Evolutionary conservation across 2,888 invertebrate species (phyloP), one percentile per base, ranked within the genome.

Genomic region (Melieria omissa): DNA sequence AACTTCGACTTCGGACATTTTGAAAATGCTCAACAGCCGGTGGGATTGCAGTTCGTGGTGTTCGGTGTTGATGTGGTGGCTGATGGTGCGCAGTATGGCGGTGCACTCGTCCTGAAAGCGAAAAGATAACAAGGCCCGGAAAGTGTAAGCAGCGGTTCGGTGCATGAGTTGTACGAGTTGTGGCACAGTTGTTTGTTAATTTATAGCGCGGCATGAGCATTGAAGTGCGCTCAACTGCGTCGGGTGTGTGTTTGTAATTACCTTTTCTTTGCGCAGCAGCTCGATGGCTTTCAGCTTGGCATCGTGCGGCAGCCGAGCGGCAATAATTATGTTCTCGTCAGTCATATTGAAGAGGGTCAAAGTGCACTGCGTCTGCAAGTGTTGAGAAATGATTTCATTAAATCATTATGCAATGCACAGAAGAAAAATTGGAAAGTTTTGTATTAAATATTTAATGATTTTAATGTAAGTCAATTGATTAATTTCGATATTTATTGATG

Each of bases 1-100:
- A 66, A 95, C 93, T 87, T 95, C 95, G 68, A 96, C 95, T 89
- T 95, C 95, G 68, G 95, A 95, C 89, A 96, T 94, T 89, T 96
- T 96, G 89, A 96, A 94, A 86, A 96, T 95, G 79, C 96, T 96
- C 72, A 96, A 90, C 52, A 95, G 90, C 74, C 95, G 91, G 86
- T 96, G 95, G 65, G 95, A 95, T 83, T 93, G 93, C 78, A 96
- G 92, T 83, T 95, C 94, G 77, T 93, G 92, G 86, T 95, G 92
- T 81, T 93, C 93, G 63, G 92, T 91, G 88, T 95, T 96, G 84
- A 96, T 95, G 82, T 94, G 92, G 75, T 93, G 91, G 84, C 94
- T 94, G 74, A 96, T 91, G 76, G 92, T 90, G 87, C 94, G 93
- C 76, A 96, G 88, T 76, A 94, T 91, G 79, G 92, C 91, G 71